Evolutionary conservation across 2,888 invertebrate species (phyloP), one percentile per base, ranked within the genome.

Genomic region (Lycaena phlaeas): DNA sequence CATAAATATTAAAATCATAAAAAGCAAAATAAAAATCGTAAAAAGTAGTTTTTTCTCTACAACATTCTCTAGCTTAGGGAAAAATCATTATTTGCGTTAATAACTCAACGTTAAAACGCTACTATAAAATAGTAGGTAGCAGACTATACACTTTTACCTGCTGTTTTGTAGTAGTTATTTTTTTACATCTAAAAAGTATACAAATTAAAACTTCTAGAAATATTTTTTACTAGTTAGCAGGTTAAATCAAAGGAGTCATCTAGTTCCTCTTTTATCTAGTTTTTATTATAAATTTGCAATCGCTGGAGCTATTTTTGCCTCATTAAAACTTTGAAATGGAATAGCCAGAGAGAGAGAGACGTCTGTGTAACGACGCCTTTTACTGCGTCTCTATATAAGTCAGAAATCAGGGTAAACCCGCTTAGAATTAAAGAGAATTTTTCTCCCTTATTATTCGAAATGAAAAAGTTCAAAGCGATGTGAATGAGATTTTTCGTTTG

Each of bases 311-410:
- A 34, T 34, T 34, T 34, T 34, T 34, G 22, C 34, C 34, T 34
- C 34, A 34, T 34, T 34, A 34, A 34, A 34, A 34, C 34, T 34
- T 34, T 34, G 34, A 34, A 34, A 34, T 34, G 34, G 34, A 34
- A 34, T 34, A 34, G 34, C 22, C 22, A 22, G n/a, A n/a, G n/a
- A n/a, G n/a, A n/a, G n/a, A n/a, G n/a, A n/a, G 34, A 34, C 34
- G 34, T 34, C 34, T 12, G 14, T 17, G 34, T 34, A 18, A 34
- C 34, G 34, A 22, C 34, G 34, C 22, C 34, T 34, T 34, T 34
- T 34, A 34, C 34, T 34, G 34, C 34, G 18, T 34, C 22, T 14
- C 34, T 34, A 34, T 31, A 18, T 34, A 34, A 34, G 34, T 22
- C 34, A 34, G 22, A 34, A 34, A 34, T 34, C 34, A 7, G 34